phyloP scores from a whole-genome alignment of 2,888 invertebrate species.

The Exocentrus adspersus region DNA sequence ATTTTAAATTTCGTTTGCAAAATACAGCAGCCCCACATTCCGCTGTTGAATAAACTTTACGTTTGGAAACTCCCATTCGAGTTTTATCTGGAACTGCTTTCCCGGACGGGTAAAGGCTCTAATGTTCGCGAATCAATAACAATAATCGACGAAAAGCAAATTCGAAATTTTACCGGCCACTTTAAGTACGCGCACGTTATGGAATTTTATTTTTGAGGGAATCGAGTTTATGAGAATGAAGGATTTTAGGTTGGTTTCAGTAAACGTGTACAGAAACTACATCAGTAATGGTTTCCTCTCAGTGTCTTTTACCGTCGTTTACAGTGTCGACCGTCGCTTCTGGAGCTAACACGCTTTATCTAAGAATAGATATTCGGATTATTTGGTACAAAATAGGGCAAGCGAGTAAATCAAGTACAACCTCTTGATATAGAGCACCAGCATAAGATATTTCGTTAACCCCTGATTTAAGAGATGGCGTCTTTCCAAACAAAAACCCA shows the following conservation, averaged over 20 bases:
- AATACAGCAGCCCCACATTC: constrained; percentile 9
- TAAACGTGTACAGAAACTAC: too few species aligned
- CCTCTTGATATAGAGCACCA: too few species aligned
- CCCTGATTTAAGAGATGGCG: neutral
- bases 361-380: too few species aligned
- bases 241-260: too few species aligned
- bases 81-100: constrained; percentile 9
- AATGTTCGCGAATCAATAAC: constrained; percentile 1
- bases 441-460: too few species aligned
- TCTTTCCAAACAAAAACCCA: neutral
- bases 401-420: too few species aligned
- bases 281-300: too few species aligned
- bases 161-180: neutral
- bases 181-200: neutral
- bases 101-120: neutral
- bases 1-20: constrained; percentile 13
- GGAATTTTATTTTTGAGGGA: constrained; percentile 13
- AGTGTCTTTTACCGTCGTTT: too few species aligned
- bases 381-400: too few species aligned
- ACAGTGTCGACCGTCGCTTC: too few species aligned
- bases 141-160: neutral
- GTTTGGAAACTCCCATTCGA: constrained; percentile 14
- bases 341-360: too few species aligned
- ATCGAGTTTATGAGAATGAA: too few species aligned
- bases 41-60: constrained; percentile 10